phyloP scores from a whole-genome alignment of 2,888 invertebrate genomes.

The Nomada goodeniana region DNA sequence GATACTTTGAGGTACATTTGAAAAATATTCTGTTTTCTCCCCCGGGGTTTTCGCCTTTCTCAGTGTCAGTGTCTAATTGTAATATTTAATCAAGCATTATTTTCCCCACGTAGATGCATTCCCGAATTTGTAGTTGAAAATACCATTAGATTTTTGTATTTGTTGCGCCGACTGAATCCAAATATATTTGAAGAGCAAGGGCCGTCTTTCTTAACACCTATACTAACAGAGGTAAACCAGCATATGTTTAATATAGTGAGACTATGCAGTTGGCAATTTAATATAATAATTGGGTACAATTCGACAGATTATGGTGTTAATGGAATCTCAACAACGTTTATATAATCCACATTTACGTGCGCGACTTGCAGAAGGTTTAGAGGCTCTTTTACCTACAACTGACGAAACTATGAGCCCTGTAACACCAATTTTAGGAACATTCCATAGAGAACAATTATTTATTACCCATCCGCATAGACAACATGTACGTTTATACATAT shows the following conservation, averaged over 20 bases:
- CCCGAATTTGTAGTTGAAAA: constrained; percentile 97
- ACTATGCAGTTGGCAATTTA: background rate
- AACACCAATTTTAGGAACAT: constrained; percentile 84
- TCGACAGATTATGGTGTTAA: constrained; percentile 90
- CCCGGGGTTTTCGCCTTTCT: too few relatives aligned
- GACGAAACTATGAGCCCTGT: constrained; percentile 85
- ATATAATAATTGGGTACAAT: constrained; percentile 24
- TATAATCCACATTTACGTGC: constrained; percentile 97
- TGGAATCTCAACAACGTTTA: constrained; percentile 93
- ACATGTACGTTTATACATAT: constrained; percentile 84
- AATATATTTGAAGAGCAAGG: constrained; percentile 89
- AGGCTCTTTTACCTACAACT: constrained; percentile 92
- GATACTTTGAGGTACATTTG: constrained; percentile 87
- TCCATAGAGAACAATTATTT: constrained; percentile 91
- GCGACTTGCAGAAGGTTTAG: constrained; percentile 94
- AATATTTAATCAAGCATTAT: constrained; percentile 7
- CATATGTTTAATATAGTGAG: background rate
- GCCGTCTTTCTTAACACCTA: constrained; percentile 87
- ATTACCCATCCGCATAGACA: constrained; percentile 90
- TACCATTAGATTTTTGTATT: constrained; percentile 91
- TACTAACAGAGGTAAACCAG: constrained; percentile 87
- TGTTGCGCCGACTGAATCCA: constrained; percentile 88
- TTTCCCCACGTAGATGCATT: constrained; percentile 87
- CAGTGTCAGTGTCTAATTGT: background rate
- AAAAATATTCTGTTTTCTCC: background rate